Conservation (phyloP, 2,888 invertebrate species). For the Oegoconia quadripuncta region DNA sequence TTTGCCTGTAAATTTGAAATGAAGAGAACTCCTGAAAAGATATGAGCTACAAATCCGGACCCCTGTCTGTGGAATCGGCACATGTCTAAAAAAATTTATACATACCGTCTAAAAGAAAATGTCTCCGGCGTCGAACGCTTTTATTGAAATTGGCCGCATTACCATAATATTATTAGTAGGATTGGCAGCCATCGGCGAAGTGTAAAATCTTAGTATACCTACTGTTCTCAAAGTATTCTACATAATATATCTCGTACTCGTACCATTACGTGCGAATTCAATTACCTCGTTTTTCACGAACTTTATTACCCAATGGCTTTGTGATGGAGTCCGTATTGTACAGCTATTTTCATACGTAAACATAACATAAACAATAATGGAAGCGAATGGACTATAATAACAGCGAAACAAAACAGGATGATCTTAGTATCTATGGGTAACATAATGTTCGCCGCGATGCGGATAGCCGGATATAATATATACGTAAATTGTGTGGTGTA, state of each 20-base stretch:
- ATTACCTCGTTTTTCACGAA: conserved; percentile 40
- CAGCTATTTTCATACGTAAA: neutral
- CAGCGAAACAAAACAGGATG: neutral
- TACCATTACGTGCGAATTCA: conserved; percentile 62
- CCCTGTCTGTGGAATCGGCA: conserved; percentile 52
- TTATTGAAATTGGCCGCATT: conserved; percentile 76
- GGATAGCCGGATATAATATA: neutral
- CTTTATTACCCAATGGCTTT: conserved; percentile 9
- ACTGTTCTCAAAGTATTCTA: conserved; percentile 55
- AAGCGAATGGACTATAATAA: neutral
- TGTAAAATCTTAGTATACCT: conserved; percentile 67
- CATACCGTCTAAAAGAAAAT: conserved; percentile 55
- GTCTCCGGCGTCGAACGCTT: conserved; percentile 63
- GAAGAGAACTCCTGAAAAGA: conserved; percentile 46
- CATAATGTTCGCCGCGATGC: too few relatives aligned
- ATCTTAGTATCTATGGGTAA: too few relatives aligned
- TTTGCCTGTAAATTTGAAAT: conserved; percentile 41
- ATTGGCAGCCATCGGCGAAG: conserved; percentile 71
- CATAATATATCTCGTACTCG: conserved; percentile 49
- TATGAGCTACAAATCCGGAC: conserved; percentile 65
- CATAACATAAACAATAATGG: neutral
- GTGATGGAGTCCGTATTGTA: conserved; percentile 2
- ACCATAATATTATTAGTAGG: conserved; percentile 77
- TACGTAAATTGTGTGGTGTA: neutral
- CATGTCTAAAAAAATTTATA: conserved; percentile 64